Base-by-base conservation (phyloP, 2,113 vertebrate genomes). In the Spilogale gracilis region DNA sequence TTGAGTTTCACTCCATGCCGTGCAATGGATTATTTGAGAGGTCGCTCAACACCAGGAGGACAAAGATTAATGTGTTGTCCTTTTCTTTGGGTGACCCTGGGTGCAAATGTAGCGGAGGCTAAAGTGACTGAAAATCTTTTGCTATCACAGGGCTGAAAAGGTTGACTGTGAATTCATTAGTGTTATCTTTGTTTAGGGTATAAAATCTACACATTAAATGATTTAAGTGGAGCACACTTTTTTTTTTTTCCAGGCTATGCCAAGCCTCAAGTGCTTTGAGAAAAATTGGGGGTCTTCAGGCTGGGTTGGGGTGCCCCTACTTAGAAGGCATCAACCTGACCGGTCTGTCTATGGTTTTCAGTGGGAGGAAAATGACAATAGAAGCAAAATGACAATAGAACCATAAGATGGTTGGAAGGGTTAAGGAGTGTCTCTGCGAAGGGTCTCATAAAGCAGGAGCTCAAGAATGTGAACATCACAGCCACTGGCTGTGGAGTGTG, bases 91-190 rank as follows among this genome's bases (percentile, higher is more conserved):
- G 91, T 98, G 98, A 99, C 98, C 99, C 98, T 74, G 96, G 98
- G 98, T 98, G 98, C 98, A 98, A 96, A 90, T 97, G 97, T 95
- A 98, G 91, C 98, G 97, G 65, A 79, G 98, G 97, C 98, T 98
- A 98, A 98, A 99, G 98, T 99, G 98, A 99, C 98, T 99, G 99
- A 98, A 99, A 99, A 99, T 99, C 98, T 99, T 99, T 99, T 97
- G 95, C 98, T 98, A 98, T 99, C 98, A 96, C 94, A 87, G 76
- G 98, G 89, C 98, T 99, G 98, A 99, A 99, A 99, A 99, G 98
- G 98, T 99, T 99, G 98, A 95, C 96, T 97, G 94, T 98, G 98
- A 99, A 99, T 99, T 99, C 98, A 99, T 99, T 99, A 99, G 60
- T 94, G 93, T 92, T 98, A 98, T 97, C 98, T 98, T 99, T 99